A percentile compares a stretch with the other conserved stretches of the same genome.
These are phyloP conservation scores for Musca vetustissima DNA, from an alignment of 1,140 invertebrate genomes.

Conservation along the genomic window DNA sequence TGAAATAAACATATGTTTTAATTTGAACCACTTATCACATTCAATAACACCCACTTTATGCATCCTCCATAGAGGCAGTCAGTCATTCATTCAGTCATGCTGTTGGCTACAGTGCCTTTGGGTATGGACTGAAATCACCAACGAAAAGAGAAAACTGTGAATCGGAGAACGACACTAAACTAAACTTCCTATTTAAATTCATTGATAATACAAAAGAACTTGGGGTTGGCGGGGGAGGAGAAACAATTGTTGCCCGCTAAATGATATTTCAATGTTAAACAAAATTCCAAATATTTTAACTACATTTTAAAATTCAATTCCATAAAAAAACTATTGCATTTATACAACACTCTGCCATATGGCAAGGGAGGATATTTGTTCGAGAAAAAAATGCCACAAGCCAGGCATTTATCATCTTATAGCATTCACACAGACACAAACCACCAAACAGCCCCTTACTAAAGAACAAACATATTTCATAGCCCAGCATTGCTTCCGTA, in stretches of 20 bases:
- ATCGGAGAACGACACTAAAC: slow-evolving; percentile 1
- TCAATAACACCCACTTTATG: slow-evolving; percentile 20
- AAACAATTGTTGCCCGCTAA: neutral
- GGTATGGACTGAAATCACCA: too few species aligned
- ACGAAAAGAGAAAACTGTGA: neutral
- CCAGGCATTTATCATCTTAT: slow-evolving; percentile 17
- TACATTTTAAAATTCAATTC: slow-evolving; percentile 1
- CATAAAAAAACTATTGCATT: neutral
- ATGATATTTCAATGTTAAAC: too few species aligned
- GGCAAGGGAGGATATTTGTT: neutral
- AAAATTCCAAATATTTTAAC: slow-evolving; percentile 21
- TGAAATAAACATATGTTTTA: slow-evolving; percentile 21
- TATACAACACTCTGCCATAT: neutral
- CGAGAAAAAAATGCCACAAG: slow-evolving; percentile 18
- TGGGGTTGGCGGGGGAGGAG: too few species aligned
- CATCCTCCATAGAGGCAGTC: neutral
- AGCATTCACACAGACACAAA: too few species aligned
- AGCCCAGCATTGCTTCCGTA: too few species aligned
- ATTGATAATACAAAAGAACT: neutral
- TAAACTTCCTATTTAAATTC: slow-evolving; percentile 15
- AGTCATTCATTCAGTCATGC: too few species aligned
- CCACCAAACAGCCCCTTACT: too few species aligned
- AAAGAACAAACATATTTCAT: too few species aligned
- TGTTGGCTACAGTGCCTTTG: too few species aligned
- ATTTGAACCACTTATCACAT: slow-evolving; percentile 21